Conservation (phyloP, 2,113 vertebrate species). For the Ranitomeya imitator region DNA sequence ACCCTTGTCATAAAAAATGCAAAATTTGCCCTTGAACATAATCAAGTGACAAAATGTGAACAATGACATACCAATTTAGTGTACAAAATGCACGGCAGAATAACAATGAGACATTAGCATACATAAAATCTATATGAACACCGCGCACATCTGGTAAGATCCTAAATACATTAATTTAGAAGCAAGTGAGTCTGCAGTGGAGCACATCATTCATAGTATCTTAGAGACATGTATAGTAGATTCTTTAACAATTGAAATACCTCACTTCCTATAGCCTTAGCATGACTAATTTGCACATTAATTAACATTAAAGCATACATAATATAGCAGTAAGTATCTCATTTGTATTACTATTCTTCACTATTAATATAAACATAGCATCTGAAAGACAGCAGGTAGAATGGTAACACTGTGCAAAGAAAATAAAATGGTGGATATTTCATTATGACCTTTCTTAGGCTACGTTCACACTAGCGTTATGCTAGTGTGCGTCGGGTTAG, state of each 20-base stretch:
- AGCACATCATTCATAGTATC: slow-evolving; percentile 48
- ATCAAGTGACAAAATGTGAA: slow-evolving; percentile 25
- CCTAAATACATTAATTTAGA: slow-evolving; percentile 55
- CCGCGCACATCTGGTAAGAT: slow-evolving; percentile 50
- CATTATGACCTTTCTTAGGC: neutral
- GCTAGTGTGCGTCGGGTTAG: no score
- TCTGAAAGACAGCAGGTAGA: neutral
- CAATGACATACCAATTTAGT: slow-evolving; percentile 35
- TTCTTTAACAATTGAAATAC: slow-evolving; percentile 38
- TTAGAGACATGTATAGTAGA: slow-evolving; percentile 41
- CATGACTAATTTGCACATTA: slow-evolving; percentile 42
- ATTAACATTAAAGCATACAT: slow-evolving; percentile 11
- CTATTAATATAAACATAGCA: neutral
- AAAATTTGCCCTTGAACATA: slow-evolving; percentile 43
- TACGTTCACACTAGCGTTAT: no score
- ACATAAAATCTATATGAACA: slow-evolving; percentile 56
- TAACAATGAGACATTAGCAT: slow-evolving; percentile 56
- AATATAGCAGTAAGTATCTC: slow-evolving; percentile 11
- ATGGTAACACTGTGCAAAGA: neutral
- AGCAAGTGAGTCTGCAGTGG: slow-evolving; percentile 43
- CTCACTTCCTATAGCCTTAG: slow-evolving; percentile 38
- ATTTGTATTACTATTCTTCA: neutral
- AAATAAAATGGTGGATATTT: neutral
- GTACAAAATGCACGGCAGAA: slow-evolving; percentile 36
- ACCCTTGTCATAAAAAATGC: neutral